Percentiles rank a stretch among this genome's conserved stretches.
These are phyloP conservation scores for Torymus texanus DNA, from an alignment of 2,888 invertebrate species.

Conservation along the genomic window DNA sequence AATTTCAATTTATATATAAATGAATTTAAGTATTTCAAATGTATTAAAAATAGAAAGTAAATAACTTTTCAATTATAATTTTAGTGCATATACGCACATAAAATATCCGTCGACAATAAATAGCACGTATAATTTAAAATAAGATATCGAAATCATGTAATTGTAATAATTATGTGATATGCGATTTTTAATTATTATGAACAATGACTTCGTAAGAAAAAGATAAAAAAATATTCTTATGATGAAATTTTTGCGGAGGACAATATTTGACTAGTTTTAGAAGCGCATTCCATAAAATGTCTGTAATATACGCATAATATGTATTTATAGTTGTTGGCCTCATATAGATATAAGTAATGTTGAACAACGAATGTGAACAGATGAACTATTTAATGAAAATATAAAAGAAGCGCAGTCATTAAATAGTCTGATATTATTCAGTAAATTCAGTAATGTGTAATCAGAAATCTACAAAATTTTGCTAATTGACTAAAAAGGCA, in stretches of 20 bases:
- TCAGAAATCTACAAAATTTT: too few species aligned
- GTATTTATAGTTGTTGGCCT: slow-evolving; percentile 27
- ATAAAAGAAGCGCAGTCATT: too few species aligned
- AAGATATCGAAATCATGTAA: slow-evolving; percentile 6
- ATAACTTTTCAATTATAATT: slow-evolving; percentile 13
- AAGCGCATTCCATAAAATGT: background rate
- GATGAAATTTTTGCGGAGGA: slow-evolving; percentile 13
- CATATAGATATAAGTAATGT: slow-evolving; percentile 10
- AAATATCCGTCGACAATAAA: slow-evolving; percentile 50
- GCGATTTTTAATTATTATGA: slow-evolving; percentile 8
- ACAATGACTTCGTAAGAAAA: background rate
- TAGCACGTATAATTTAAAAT: slow-evolving; percentile 13
- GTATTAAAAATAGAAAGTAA: background rate
- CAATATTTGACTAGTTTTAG: slow-evolving; percentile 37
- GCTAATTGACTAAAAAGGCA: too few species aligned
- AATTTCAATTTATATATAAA: background rate
- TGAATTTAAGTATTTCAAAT: slow-evolving; percentile 21
- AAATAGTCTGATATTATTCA: too few species aligned
- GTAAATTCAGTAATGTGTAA: too few species aligned
- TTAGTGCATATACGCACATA: slow-evolving; percentile 40
- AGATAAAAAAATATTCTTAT: slow-evolving; percentile 16
- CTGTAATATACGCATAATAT: slow-evolving; percentile 16
- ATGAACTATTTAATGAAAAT: too few species aligned
- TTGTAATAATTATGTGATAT: slow-evolving; percentile 7
- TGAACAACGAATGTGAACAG: slow-evolving; percentile 31